phyloP scores from a whole-genome alignment of 2,888 invertebrate genomes.

The Gasteruption jaculator region DNA sequence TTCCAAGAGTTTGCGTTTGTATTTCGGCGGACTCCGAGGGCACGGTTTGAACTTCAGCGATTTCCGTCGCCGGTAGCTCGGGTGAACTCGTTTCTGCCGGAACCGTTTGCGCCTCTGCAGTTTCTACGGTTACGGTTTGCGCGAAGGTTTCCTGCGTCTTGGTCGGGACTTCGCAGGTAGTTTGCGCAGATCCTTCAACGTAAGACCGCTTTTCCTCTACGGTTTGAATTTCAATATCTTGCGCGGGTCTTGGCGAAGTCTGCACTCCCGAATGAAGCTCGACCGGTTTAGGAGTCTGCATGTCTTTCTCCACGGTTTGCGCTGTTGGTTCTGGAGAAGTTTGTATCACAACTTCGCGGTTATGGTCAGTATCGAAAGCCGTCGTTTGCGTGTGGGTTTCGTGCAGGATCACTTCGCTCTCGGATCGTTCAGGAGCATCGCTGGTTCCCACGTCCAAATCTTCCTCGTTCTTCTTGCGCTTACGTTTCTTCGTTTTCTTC shows the following conservation, averaged over 20 bases:
- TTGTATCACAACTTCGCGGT: constrained; percentile 30
- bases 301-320: constrained; percentile 40
- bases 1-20: constrained; percentile 49
- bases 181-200: constrained; percentile 55
- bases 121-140: constrained; percentile 49
- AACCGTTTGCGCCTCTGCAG: constrained; percentile 39
- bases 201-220: constrained; percentile 36
- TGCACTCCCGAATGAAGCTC: constrained; percentile 54
- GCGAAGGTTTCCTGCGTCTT: constrained; percentile 45
- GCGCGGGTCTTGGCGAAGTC: constrained; percentile 60
- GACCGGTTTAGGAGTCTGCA: constrained; percentile 55
- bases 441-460: constrained; percentile 20
- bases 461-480: constrained; percentile 49
- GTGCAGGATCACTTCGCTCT: constrained; percentile 48
- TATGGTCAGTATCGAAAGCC: constrained; percentile 28
- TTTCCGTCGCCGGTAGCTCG: constrained; percentile 37
- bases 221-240: constrained; percentile 50
- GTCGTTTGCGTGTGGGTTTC: constrained; percentile 40
- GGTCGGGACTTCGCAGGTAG: constrained; percentile 33
- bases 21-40: constrained; percentile 32
- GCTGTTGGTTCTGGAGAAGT: constrained; percentile 27
- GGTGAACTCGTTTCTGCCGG: constrained; percentile 31
- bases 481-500: constrained; percentile 51
- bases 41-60: constrained; percentile 43
- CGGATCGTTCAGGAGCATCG: constrained; percentile 34